Base-by-base conservation (phyloP, 2,888 invertebrate genomes). In the Adelphocoris suturalis region DNA sequence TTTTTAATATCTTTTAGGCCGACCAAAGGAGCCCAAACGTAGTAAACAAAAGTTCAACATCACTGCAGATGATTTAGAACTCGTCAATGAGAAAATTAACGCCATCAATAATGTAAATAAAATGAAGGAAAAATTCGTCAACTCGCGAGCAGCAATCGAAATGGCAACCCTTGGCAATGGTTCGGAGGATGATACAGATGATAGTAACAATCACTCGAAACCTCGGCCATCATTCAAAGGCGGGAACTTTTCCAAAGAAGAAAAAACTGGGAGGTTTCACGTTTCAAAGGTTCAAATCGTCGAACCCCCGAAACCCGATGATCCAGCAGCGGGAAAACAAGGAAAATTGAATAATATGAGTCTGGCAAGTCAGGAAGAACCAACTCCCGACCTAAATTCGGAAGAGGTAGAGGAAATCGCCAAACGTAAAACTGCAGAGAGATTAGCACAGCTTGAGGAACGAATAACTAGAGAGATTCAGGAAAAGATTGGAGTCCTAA, bases 401-500 rank as follows among this genome's bases (percentile, higher is more conserved):
- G 81, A 47, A 19, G 89, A 90, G 23, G 19, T 89, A 4, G 90
- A 90, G 14, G 57, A 68, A 37, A 80, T 80, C 9, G 81, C 68
- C 0, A 86, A 86, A 80, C 86, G 85, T 68, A 90, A 89, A 81
- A 75, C 90, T 0, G 27, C 68, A 12, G 91, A 90, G 0, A 61
- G 46, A 14, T 27, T 90, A 48, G 61, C 87, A 1, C 80, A 85
- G 76, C 37, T 90, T 12, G 89, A 90, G 48, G 82, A 91, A 47
- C 81, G 89, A 61, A 87, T 91, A 84, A 92, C 89, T 47, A 87
- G 90, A 89, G 90, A 91, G 81, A 57, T 91, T 78, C 86, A 89
- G 47, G 90, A 91, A 61, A 91, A 91, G 90, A 90, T 90, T 23
- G 61, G 81, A 86, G 61, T 90, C 61, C 85, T 91, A 27, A 89